Conservation (phyloP, 2,113 vertebrate species). For the Sturnira hondurensis region DNA sequence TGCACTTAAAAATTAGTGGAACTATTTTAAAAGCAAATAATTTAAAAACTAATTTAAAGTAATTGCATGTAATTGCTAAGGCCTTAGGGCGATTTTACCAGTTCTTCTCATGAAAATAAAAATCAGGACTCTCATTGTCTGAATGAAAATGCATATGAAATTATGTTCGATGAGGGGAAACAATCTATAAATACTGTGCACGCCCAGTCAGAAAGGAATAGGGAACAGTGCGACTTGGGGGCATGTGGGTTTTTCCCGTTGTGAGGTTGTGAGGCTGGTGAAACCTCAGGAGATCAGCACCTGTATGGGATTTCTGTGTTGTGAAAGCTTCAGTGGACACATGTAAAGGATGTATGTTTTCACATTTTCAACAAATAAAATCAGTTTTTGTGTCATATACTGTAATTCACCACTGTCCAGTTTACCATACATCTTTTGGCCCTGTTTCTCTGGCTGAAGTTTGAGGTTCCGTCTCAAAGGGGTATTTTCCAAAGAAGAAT, state of each 20-base stretch:
- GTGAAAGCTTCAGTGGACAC: background rate
- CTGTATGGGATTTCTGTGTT: background rate
- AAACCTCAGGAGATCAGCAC: background rate
- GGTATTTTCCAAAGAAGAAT: background rate
- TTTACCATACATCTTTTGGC: background rate
- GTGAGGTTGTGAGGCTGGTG: background rate
- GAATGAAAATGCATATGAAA: slow-evolving; percentile 7
- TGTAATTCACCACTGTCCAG: background rate
- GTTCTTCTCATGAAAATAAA: slow-evolving; percentile 30
- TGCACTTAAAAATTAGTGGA: background rate
- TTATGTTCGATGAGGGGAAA: background rate
- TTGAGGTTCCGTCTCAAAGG: background rate
- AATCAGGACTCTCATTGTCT: slow-evolving; percentile 10
- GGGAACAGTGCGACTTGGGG: background rate
- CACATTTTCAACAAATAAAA: background rate
- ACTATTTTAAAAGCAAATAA: slow-evolving; percentile 39
- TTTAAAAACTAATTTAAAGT: slow-evolving; percentile 7
- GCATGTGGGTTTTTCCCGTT: background rate
- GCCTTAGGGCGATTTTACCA: background rate
- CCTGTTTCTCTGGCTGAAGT: background rate
- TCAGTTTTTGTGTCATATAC: background rate
- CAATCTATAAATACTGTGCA: background rate
- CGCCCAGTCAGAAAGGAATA: background rate
- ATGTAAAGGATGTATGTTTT: background rate
- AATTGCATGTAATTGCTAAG: slow-evolving; percentile 12